Base-by-base conservation (phyloP, 2,888 invertebrate species). In the Scaptomyza polygonia region DNA sequence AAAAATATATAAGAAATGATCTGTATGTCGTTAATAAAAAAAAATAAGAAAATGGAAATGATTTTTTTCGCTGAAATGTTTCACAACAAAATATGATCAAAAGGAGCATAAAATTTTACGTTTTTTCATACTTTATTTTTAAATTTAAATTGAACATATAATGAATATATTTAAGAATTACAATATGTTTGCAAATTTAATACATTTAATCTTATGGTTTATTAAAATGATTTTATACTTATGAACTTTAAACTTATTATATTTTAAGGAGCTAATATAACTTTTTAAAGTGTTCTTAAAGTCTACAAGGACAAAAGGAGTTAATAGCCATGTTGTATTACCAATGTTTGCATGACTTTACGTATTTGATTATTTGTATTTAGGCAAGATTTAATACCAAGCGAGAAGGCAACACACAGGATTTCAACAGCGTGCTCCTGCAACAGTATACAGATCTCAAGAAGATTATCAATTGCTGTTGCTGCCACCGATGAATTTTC, bases 351-450 rank as follows among this genome's bases (percentile, higher is more conserved):
- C 61, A 98, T 94, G 62, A 96, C 95, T 89, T 96, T 96, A 61
- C 95, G 94, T 72, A 98, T 95, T 90, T 95, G 95, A 14, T 93
- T 92, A 66, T 95, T 94, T 0, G 96, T 96, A 79, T 96, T 96
- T 59, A 96, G 93, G 63, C 96, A 95, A 6, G 96, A 95, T 73
- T 94, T 94, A 65, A 97, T 94, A 3, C 97, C 97, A 44, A 97
- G 93, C 73, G 95, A 94, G 92, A 98, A 98, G 1, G 96, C 96
- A 67, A 95, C 94, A 87, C 95, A 94, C 78, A 98, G 93, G 52
- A 98, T 93, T 54, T 95, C 93, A 57, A 95, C 93, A 0, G 97
- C 96, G 91, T 96, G 95, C 91, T 98, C 98, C 92, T 96, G 97
- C 93, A 96, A 93, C 69, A 97, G 95, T 11, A 96, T 93, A 54